Conservation (phyloP, 92 coral and sea anemone species). For the Actinernus sp. region DNA sequence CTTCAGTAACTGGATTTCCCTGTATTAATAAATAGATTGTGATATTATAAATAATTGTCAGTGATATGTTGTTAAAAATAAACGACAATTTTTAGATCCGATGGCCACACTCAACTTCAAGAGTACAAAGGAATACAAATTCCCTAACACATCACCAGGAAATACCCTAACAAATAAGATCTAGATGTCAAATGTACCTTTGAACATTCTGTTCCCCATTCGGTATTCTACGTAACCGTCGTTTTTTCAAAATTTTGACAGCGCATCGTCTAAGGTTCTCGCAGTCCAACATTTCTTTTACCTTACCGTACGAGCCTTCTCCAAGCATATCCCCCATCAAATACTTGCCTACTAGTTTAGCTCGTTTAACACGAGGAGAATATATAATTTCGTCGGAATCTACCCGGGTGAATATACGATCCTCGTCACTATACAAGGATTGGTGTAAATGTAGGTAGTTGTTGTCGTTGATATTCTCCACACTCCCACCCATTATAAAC, state of each 20-base stretch:
- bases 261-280: constrained; percentile 92
- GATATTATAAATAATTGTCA: too few species aligned
- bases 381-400: constrained; percentile 93
- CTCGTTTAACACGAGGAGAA: constrained; percentile 86
- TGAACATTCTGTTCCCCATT: constrained; percentile 96
- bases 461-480: constrained; percentile 40
- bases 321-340: constrained; percentile 98
- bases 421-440: constrained; percentile 66
- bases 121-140: too few species aligned
- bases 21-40: constrained; percentile 15
- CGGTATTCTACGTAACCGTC: constrained; percentile 91
- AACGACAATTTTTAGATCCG: too few species aligned
- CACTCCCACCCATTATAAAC: constrained; percentile 70
- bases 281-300: constrained; percentile 90
- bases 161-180: too few species aligned
- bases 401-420: constrained; percentile 78
- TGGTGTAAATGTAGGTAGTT: constrained; percentile 22
- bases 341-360: constrained; percentile 90
- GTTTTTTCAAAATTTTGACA: constrained; percentile 91
- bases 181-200: too few species aligned
- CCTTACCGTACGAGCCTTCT: constrained; percentile 98
- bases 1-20: constrained; percentile 92
- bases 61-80: not conserved
- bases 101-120: too few species aligned
- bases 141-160: too few species aligned